phyloP scores from a whole-genome alignment of 2,797 vertebrate species.

The Phrynocephalus vlangalii region DNA sequence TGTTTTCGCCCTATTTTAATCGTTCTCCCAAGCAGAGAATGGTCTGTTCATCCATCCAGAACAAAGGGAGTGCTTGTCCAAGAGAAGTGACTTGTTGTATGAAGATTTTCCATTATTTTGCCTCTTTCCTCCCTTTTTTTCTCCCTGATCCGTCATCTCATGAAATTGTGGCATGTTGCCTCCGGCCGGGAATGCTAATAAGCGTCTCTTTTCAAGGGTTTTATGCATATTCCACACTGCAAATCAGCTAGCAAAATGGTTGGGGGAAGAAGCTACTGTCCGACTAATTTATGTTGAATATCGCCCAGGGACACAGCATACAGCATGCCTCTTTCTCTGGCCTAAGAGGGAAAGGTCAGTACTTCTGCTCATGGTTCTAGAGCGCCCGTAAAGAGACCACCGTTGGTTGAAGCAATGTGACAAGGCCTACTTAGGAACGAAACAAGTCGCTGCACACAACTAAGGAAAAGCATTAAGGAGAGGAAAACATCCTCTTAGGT shows the following conservation, averaged over 20 bases:
- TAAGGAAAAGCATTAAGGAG: neutral
- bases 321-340: constrained; percentile 52
- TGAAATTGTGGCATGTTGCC: constrained; percentile 66
- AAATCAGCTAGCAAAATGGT: constrained; percentile 63
- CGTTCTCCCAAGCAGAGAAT: constrained; percentile 58
- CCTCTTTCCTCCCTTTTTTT: neutral
- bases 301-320: constrained; percentile 52
- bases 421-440: constrained; percentile 59
- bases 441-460: constrained; percentile 32
- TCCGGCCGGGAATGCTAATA: constrained; percentile 72
- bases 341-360: constrained; percentile 68
- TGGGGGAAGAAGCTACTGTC: constrained; percentile 49
- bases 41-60: constrained; percentile 53
- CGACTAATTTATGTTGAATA: constrained; percentile 63
- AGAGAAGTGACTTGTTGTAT: constrained; percentile 57
- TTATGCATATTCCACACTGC: constrained; percentile 67
- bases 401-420: constrained; percentile 53
- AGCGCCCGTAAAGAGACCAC: constrained; percentile 46
- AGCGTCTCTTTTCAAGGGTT: constrained; percentile 69
- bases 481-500: neutral
- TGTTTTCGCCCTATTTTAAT: constrained; percentile 63
- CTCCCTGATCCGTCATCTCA: constrained; percentile 55
- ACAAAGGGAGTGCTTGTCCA: constrained; percentile 69
- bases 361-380: constrained; percentile 45
- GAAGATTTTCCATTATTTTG: constrained; percentile 61